Base-by-base conservation (phyloP, 2,113 vertebrate genomes). In the Shinisaurus crocodilurus region DNA sequence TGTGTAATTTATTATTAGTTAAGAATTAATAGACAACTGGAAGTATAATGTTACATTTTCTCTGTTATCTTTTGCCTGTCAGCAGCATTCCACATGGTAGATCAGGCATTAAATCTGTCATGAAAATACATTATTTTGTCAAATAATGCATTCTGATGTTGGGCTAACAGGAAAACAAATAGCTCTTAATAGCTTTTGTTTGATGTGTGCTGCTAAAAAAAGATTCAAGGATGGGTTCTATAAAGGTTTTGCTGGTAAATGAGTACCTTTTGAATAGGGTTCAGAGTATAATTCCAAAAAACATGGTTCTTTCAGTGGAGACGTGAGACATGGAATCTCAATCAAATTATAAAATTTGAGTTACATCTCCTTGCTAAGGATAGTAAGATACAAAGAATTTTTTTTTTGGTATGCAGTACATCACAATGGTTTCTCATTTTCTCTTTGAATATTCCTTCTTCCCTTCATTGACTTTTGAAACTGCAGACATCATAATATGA, bases 1-100 rank as follows among this genome's bases (percentile, higher is more conserved):
- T n/a, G 85, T 57, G 85, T 90, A 96, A 95, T 94, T 96, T 95
- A 96, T 95, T 95, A 95, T 95, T 94, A 96, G 93, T 95, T 95
- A 95, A 92, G 82, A 93, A 93, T 94, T 95, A 94, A 92, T 94
- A 90, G 89, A 88, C 92, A 95, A 89, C 95, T 92, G 87, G 90
- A 96, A 95, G 82, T 94, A 93, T 95, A 95, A 93, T 91, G 87
- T 90, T 95, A 91, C 92, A 82, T 93, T 95, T 93, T 88, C 93
- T 25, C 94, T 95, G 92, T 88, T 91, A 43, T 84, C 91, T 93
- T 70, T 76, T 93, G 88, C 91, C 93, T 74, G 70, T 91, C 75
- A 93, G 90, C 82, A 91, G 87, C 94, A 90, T 92, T 95, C 95
- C 76, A n/a, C 90, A 84, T 76, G 88, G 82, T 91, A 95, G 91